Percentiles rank a stretch among this genome's conserved stretches.
Evolutionary conservation across 2,113 vertebrate species (phyloP).

Genomic region (Ciconia stormi): DNA sequence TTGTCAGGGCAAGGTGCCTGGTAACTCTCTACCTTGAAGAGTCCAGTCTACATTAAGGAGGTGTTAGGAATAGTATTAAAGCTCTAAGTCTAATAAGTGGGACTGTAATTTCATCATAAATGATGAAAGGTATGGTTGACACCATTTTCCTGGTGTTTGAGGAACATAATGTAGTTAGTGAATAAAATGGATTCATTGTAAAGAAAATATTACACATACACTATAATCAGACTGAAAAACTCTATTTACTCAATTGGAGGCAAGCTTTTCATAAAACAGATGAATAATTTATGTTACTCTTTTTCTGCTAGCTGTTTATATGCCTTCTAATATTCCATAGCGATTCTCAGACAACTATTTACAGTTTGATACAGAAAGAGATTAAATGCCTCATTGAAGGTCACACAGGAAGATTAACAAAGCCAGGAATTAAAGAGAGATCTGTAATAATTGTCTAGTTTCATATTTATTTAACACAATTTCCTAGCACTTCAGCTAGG

Average conservation of each 20-base stretch:
- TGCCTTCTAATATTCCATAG: not conserved
- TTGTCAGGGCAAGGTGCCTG: not conserved
- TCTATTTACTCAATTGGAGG: conserved; percentile 27
- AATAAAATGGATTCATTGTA: not conserved
- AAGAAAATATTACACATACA: not conserved
- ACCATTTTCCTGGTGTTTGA: not conserved
- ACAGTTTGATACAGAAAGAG: not conserved
- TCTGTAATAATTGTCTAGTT: not conserved
- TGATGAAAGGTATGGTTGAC: not conserved
- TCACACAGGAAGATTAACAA: not conserved
- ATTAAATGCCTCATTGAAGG: conserved; percentile 10
- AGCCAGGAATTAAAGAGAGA: not conserved
- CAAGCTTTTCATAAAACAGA: conserved; percentile 17
- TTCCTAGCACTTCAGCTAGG: not conserved
- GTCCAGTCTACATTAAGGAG: not conserved
- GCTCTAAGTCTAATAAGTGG: not conserved
- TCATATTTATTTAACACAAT: not conserved
- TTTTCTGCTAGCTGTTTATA: not conserved
- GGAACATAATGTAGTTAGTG: not conserved
- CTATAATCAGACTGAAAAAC: not conserved
- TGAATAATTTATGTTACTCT: conserved; percentile 31
- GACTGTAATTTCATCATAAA: not conserved
- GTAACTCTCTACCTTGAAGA: not conserved
- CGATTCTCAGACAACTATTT: not conserved
- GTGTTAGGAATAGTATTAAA: not conserved